A percentile compares a stretch with the other conserved stretches of the same genome.
Conservation (phyloP, 2,113 vertebrate species). For the Laticauda laticaudata region DNA sequence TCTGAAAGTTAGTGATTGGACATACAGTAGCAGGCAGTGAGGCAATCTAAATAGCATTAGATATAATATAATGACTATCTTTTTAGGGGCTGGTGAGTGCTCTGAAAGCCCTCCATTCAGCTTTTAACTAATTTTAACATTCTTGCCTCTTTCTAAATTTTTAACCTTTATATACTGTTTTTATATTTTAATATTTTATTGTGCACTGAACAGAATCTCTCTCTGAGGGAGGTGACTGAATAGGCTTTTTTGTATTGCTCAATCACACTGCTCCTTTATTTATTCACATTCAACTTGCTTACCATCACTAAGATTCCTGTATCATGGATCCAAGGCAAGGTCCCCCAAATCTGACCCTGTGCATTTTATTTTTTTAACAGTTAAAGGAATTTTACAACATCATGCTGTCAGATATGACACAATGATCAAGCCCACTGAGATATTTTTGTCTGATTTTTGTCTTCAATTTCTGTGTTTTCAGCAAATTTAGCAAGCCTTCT, state of each 20-base stretch:
- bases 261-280: not conserved
- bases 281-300: not conserved
- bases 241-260: not conserved
- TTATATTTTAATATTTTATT: not conserved
- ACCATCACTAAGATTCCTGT: not conserved
- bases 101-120: not conserved
- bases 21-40: not conserved
- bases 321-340: not conserved
- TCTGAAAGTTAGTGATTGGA: not conserved
- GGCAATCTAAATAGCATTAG: not conserved
- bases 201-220: not conserved
- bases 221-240: not conserved
- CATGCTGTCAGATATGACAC: not conserved
- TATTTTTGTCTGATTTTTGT: not conserved
- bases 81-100: not conserved
- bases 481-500: not conserved
- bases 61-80: not conserved
- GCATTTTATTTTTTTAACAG: not conserved
- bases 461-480: not conserved
- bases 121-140: not conserved
- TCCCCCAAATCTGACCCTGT: not conserved
- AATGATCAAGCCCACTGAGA: not conserved
- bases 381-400: not conserved
- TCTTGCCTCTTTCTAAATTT: not conserved
- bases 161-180: not conserved